Evolutionary conservation across 2,888 invertebrate species (phyloP).

Genomic region (Gnatocerus cornutus): DNA sequence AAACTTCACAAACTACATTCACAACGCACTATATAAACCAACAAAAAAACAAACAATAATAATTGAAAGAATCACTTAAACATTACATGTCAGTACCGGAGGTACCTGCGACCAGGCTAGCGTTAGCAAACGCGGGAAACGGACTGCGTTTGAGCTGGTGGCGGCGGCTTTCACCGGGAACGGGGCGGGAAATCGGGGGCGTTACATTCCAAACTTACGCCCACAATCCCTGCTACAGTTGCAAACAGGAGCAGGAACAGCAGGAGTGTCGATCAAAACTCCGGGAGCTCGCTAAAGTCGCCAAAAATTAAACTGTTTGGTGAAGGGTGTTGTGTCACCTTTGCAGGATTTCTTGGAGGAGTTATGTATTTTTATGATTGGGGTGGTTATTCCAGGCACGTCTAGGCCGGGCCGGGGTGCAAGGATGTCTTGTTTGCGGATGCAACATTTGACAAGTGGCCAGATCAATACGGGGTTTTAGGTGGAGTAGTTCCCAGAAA

Average conservation of each 20-base stretch:
- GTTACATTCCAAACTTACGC: conserved; percentile 51
- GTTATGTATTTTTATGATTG: too few relatives aligned
- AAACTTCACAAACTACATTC: conserved; percentile 41
- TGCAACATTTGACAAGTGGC: conserved; percentile 28
- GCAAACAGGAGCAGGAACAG: conserved; percentile 54
- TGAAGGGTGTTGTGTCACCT: not conserved
- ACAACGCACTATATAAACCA: conserved; percentile 44
- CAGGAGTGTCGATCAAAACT: conserved; percentile 46
- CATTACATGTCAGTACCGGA: conserved; percentile 51
- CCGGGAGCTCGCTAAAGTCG: conserved; percentile 40
- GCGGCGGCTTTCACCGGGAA: conserved; percentile 54
- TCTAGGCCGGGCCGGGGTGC: conserved; percentile 7
- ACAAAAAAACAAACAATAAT: conserved; percentile 52
- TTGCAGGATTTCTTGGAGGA: not conserved
- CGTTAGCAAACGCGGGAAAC: conserved; percentile 48
- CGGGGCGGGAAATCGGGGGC: conserved; percentile 56
- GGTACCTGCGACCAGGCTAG: conserved; percentile 45
- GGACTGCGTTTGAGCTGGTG: conserved; percentile 43
- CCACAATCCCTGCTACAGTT: conserved; percentile 59
- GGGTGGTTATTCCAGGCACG: conserved; percentile 11
- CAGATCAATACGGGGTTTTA: conserved; percentile 28
- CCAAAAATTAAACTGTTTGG: conserved; percentile 39
- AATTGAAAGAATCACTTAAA: conserved; percentile 46
- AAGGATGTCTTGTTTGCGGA: conserved; percentile 26
- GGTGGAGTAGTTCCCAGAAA: not conserved